Conservation (phyloP, 2,888 invertebrate genomes). For the Timema podura region DNA sequence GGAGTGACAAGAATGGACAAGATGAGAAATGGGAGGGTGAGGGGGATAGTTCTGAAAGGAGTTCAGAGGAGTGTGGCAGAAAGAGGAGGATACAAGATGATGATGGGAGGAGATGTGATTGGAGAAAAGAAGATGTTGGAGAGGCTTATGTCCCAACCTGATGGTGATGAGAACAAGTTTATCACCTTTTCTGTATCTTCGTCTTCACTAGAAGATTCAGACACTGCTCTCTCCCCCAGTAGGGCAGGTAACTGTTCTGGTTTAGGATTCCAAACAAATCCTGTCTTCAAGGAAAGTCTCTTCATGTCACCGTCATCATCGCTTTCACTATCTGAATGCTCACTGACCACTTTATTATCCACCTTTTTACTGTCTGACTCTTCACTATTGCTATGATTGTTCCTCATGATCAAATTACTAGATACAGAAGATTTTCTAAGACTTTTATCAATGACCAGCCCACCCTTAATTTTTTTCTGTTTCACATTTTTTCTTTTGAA, state of each 20-base stretch:
- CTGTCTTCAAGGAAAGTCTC: conserved; percentile 10
- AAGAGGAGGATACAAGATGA: too few relatives aligned
- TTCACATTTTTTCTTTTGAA: too few relatives aligned
- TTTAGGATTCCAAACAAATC: conserved; percentile 26
- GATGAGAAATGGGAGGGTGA: too few relatives aligned
- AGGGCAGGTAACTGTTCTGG: conserved; percentile 19
- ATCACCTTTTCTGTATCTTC: conserved; percentile 11
- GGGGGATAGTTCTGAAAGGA: too few relatives aligned
- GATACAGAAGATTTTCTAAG: too few relatives aligned
- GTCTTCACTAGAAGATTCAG: conserved; percentile 20
- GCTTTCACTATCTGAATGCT: background rate
- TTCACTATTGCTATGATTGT: too few relatives aligned
- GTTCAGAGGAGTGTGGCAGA: too few relatives aligned
- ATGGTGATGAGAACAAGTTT: background rate
- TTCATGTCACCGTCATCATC: too few relatives aligned
- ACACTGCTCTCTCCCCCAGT: background rate
- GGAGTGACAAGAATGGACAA: too few relatives aligned
- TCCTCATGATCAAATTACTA: too few relatives aligned
- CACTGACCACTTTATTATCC: background rate
- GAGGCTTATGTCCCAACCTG: background rate
- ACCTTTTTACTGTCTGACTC: background rate
- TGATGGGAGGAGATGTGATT: background rate
- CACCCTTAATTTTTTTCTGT: too few relatives aligned
- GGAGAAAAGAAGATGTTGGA: background rate
- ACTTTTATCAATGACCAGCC: too few relatives aligned